Percentiles rank a stretch among this genome's conserved stretches.
phyloP scores from a whole-genome alignment of 2,113 vertebrate species.

The Pachycephala philippinensis region DNA sequence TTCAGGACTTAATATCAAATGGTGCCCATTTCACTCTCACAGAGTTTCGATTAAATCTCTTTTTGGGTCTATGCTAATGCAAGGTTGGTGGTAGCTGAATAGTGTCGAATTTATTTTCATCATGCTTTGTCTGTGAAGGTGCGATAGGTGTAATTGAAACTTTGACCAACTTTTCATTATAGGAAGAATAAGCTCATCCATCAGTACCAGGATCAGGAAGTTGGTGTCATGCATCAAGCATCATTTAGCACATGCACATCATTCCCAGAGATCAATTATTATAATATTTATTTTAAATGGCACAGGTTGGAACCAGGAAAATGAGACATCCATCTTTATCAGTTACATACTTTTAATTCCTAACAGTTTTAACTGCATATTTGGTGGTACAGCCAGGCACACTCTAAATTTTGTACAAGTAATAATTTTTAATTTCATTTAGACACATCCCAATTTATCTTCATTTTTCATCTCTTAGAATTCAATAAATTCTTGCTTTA shows the following conservation, averaged over 20 bases:
- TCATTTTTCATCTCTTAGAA: slow-evolving; percentile 11
- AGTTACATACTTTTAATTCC: slow-evolving; percentile 58
- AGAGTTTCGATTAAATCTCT: neutral
- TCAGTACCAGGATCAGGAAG: slow-evolving; percentile 63
- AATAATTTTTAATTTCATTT: slow-evolving; percentile 70
- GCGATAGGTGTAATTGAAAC: slow-evolving; percentile 31
- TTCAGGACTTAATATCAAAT: neutral
- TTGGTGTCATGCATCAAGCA: slow-evolving; percentile 19
- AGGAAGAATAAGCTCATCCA: slow-evolving; percentile 53
- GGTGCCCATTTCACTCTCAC: neutral
- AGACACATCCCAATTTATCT: slow-evolving; percentile 64
- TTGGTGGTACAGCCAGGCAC: neutral
- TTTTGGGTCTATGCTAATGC: neutral
- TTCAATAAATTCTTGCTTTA: slow-evolving; percentile 45
- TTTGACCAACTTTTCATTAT: slow-evolving; percentile 65
- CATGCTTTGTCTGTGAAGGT: neutral
- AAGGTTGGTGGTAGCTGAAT: neutral
- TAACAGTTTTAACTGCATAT: slow-evolving; percentile 38
- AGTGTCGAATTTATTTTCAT: neutral
- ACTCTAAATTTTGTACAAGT: slow-evolving; percentile 41
- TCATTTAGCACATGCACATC: slow-evolving; percentile 57
- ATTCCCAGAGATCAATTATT: slow-evolving; percentile 69
- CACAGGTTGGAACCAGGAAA: slow-evolving; percentile 37
- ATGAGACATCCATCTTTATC: slow-evolving; percentile 68
- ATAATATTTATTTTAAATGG: slow-evolving; percentile 69